Evolutionary conservation across 2,888 invertebrate genomes (phyloP).

Genomic region (Drosophila ustulata): DNA sequence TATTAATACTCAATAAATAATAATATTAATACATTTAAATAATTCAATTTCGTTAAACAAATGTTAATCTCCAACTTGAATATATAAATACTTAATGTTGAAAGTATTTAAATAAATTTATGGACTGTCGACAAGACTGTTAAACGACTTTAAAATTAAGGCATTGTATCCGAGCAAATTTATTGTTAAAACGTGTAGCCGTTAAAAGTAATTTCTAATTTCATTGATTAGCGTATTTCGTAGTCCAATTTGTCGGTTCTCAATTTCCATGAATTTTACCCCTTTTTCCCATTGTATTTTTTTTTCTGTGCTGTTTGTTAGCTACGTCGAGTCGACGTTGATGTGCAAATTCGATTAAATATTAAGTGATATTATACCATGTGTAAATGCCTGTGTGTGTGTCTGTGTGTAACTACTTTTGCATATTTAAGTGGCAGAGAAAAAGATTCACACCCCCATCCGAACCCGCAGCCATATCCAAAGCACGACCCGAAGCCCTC

Average conservation of each 20-base stretch:
- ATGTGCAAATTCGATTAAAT: conserved; percentile 73
- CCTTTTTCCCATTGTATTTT: conserved; percentile 4
- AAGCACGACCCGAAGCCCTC: conserved; percentile 20
- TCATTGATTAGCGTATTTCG: neutral
- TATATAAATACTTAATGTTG: no score
- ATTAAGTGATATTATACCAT: conserved; percentile 68
- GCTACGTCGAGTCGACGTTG: conserved; percentile 41
- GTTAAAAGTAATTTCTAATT: neutral
- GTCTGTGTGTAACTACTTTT: conserved; percentile 61
- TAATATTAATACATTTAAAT: no score
- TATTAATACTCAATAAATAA: no score
- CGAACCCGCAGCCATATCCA: conserved; percentile 20
- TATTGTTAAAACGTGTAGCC: no score
- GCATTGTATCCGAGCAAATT: no score
- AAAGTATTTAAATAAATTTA: no score
- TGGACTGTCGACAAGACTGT: no score
- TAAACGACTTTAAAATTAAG: no score
- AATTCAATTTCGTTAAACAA: neutral
- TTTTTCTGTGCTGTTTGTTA: conserved; percentile 18
- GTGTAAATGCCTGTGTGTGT: conserved; percentile 14
- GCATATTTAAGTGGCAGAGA: conserved; percentile 68
- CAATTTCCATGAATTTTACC: conserved; percentile 14
- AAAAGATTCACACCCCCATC: conserved; percentile 50
- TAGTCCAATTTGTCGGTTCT: conserved; percentile 1
- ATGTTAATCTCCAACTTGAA: neutral